Evolutionary conservation across 2,888 invertebrate species (phyloP).

Genomic region (Bruchidius siliquastri): DNA sequence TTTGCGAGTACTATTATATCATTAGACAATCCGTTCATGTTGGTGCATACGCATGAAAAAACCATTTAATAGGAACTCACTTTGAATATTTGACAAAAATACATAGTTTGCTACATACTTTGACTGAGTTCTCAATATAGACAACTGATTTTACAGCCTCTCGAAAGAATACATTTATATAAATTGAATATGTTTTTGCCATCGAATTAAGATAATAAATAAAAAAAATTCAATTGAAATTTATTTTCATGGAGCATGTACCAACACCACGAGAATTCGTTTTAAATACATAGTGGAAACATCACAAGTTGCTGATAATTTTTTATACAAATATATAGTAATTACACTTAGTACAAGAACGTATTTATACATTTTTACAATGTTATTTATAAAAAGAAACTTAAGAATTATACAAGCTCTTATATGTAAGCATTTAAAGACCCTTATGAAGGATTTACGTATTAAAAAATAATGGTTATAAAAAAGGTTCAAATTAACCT

Average conservation of each 20-base stretch:
- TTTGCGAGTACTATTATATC: neutral
- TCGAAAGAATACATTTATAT: too few species aligned
- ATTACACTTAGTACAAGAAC: conserved; percentile 22
- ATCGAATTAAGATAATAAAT: too few species aligned
- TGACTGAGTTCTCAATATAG: conserved; percentile 1
- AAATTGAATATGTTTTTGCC: too few species aligned
- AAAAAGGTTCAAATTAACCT: neutral
- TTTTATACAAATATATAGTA: conserved; percentile 25
- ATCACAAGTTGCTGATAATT: conserved; percentile 28
- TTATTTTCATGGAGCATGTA: neutral
- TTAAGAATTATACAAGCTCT: neutral
- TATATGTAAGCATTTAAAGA: conserved; percentile 17
- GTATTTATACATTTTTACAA: conserved; percentile 23
- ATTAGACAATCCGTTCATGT: neutral
- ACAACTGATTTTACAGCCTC: too few species aligned
- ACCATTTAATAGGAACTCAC: neutral
- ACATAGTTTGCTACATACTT: conserved; percentile 3
- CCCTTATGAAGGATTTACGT: conserved; percentile 14
- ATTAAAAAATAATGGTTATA: conserved; percentile 10
- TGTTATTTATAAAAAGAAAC: conserved; percentile 10
- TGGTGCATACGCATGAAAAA: neutral
- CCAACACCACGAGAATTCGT: conserved; percentile 4
- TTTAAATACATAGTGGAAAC: conserved; percentile 27
- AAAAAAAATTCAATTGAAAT: too few species aligned
- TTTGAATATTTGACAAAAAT: conserved; percentile 9